Evolutionary conservation across 2,113 vertebrate genomes (phyloP), one percentile per base, ranked within the genome.

Genomic region (Mormoops blainvillei): DNA sequence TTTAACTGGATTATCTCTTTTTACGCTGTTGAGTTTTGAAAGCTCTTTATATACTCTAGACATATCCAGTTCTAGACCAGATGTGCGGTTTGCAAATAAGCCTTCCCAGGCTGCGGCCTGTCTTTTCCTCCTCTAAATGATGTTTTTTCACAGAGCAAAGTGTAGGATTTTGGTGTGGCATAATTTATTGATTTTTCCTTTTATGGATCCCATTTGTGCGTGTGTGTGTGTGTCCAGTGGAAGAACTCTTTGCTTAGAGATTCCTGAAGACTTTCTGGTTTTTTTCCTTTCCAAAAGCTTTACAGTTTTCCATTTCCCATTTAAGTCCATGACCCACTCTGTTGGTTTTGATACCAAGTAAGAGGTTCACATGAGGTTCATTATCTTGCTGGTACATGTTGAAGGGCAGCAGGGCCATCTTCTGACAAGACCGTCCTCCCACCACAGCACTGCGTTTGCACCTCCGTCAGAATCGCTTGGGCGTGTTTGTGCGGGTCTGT

Each of bases 401-500:
- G 24, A 8, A 2, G 38, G 33, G 15, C 74, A 74, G 19, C 11
- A 10, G 19, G 31, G 33, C 18, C 81, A 31, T 31, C n/a, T 45
- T 31, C 38, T 52, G 24, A 63, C 45, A 77, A 67, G 54, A 13
- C 2, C 19, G 0, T 54, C 5, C 38, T 65, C 76, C 73, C 16
- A 20, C 43, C 36, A 20, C 8, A 31, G 28, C 48, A 18, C 1
- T 28, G 48, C 19, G 48, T 22, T n/a, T 38, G 16, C 13, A 31
- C 36, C 7, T 80, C 45, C 31, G 50, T 48, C 28, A 76, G 36
- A 70, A 4, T 33, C 38, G 5, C 4, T 3, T 5, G 41, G 82
- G 24, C 19, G 1, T 19, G 10, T 26, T 31, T 10, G 15, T 22
- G 45, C 4, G 56, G 4, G 7, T n/a, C 20, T 41, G 0, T 19